Base-by-base conservation (phyloP, 2,888 invertebrate species). In the Meta bourneti region DNA sequence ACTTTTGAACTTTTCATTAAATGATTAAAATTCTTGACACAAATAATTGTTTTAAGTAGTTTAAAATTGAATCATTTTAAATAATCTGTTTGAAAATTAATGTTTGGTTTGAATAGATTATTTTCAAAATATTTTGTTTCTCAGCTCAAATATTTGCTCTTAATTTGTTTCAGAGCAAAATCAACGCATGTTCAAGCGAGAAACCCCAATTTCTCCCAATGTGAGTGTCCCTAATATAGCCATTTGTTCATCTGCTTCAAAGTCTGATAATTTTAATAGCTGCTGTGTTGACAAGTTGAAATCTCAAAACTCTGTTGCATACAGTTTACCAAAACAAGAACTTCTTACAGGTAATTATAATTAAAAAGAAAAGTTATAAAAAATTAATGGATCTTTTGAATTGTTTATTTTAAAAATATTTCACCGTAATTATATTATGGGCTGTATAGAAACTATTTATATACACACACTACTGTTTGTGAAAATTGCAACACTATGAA, bases 201-300 rank as follows among this genome's bases (percentile, higher is more conserved):
- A 91, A 79, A 91, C 87, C 6, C 78, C 83, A 8, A 54, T 91
- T 49, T 91, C 91, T 49, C 91, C 91, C 8, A 88, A 82, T 87
- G 87, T 91, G n/a, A 91, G 83, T 79, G 54, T 75, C 20, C 87
- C 91, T 54, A 87, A 61, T 61, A 70, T 91, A 51, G 52, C 87
- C n/a, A 71, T 87, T 16, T 71, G 87, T 78, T 91, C 91, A 79
- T 72, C 91, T 72, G 87, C 74, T 77, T 78, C 87, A 61, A 91
- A 91, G 83, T 87, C 87, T 83, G 91, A 91, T 69, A 91, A 82
- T 52, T 82, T 91, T 61, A 91, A 83, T 78, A 77, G 83, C 61
- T 87, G 74, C 72, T 87, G 87, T 87, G 87, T 91, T 83, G 91
- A 91, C 49, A 91, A 91, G 72, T 71, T 91, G 82, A 91, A 91